Conservation (phyloP, 1,140 invertebrate species). For the Mylabris phalerata region DNA sequence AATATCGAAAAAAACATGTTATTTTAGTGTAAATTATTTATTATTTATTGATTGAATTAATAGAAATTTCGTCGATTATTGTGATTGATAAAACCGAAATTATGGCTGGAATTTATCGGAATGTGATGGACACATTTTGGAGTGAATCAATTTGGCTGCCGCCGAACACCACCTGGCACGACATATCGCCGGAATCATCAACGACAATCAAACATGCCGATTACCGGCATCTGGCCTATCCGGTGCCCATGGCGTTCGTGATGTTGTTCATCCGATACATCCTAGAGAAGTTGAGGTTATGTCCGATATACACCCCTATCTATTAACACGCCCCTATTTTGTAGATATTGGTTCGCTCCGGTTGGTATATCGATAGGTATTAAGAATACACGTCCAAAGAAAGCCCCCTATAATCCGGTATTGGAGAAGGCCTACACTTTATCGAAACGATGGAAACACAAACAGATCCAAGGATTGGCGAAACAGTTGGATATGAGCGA, state of each 20-base stretch:
- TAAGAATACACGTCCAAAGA: slow-evolving; percentile 67
- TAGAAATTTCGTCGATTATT: no score
- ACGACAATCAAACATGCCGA: slow-evolving; percentile 72
- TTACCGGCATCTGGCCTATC: slow-evolving; percentile 72
- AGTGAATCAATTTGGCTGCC: slow-evolving; percentile 79
- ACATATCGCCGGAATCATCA: slow-evolving; percentile 70
- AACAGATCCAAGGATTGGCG: slow-evolving; percentile 66
- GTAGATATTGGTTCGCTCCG: slow-evolving; percentile 69
- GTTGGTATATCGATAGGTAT: slow-evolving; percentile 70
- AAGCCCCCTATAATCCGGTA: slow-evolving; percentile 58
- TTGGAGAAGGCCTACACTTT: slow-evolving; percentile 65
- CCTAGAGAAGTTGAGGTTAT: slow-evolving; percentile 61
- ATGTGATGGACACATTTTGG: slow-evolving; percentile 62
- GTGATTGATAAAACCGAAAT: no score
- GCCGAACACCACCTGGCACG: slow-evolving; percentile 83
- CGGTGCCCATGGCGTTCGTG: slow-evolving; percentile 72
- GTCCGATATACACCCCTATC: slow-evolving; percentile 1
- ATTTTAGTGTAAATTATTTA: no score
- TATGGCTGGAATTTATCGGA: slow-evolving; percentile 16
- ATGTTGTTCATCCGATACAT: slow-evolving; percentile 67
- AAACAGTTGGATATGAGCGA: slow-evolving; percentile 86
- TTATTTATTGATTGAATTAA: no score
- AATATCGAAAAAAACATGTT: no score
- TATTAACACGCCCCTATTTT: slow-evolving; percentile 1
- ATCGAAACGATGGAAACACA: slow-evolving; percentile 62